Conservation (phyloP, 2,888 invertebrate genomes). For the Calameuta pallipes region DNA sequence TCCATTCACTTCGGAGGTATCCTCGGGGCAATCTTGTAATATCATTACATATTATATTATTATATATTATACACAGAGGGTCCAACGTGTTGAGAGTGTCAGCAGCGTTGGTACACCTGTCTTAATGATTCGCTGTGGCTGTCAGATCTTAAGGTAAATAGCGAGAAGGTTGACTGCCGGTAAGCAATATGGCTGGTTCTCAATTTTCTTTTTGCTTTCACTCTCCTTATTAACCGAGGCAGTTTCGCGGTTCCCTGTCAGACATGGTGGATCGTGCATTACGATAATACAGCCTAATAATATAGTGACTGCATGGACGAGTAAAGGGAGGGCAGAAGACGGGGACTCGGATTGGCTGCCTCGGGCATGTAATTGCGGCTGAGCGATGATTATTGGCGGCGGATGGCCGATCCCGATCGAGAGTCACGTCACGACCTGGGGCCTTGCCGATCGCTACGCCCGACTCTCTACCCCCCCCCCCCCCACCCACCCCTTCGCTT, state of each 20-base stretch:
- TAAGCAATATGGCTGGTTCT: background rate
- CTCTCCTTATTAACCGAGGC: background rate
- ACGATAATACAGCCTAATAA: conserved; percentile 65
- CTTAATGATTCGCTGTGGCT: background rate
- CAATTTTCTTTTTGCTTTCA: background rate
- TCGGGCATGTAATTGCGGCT: conserved; percentile 59
- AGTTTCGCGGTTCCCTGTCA: conserved; percentile 12
- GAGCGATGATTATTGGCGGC: conserved; percentile 59
- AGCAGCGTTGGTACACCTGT: background rate
- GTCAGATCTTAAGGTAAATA: background rate
- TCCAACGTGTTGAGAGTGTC: background rate
- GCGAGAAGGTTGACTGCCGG: background rate
- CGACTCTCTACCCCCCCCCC: conserved; percentile 15
- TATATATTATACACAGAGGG: background rate
- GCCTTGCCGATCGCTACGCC: conserved; percentile 30
- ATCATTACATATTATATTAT: background rate
- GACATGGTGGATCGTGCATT: conserved; percentile 52
- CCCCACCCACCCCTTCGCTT: conserved; percentile 13
- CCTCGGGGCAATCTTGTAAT: background rate
- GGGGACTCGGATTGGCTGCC: conserved; percentile 46
- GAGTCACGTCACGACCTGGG: conserved; percentile 32
- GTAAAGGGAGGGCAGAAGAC: conserved; percentile 25
- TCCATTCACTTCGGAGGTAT: background rate
- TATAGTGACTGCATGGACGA: conserved; percentile 45
- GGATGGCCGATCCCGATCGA: conserved; percentile 52